phyloP scores from a whole-genome alignment of 2,888 invertebrate genomes.

The Alloplasta piceator region DNA sequence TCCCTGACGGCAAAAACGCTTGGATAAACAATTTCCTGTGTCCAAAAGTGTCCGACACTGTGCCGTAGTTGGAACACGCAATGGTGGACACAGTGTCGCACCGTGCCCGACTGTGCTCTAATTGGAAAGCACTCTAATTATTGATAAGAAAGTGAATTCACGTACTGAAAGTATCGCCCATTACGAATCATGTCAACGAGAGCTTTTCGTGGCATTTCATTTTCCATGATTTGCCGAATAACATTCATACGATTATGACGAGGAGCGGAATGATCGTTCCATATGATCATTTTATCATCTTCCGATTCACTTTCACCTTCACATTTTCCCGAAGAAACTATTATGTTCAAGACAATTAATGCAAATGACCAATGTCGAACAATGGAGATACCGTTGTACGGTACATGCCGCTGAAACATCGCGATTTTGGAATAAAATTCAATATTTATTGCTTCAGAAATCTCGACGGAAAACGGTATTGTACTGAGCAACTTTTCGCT shows the following conservation, averaged over 20 bases:
- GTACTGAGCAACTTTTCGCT: constrained; percentile 35
- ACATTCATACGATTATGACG: constrained; percentile 54
- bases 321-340: background rate
- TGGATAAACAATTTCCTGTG: no score
- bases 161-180: constrained; percentile 79
- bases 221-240: constrained; percentile 47
- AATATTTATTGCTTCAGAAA: constrained; percentile 30
- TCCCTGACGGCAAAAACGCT: no score
- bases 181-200: constrained; percentile 72
- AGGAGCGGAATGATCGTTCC: background rate
- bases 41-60: no score
- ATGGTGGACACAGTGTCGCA: no score
- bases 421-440: background rate
- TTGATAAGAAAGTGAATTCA: constrained; percentile 22
- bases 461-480: background rate
- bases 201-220: constrained; percentile 70
- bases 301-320: background rate
- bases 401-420: background rate
- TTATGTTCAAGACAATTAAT: constrained; percentile 35
- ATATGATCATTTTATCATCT: background rate
- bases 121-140: no score
- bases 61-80: no score
- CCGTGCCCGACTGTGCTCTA: no score
- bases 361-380: constrained; percentile 18
- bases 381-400: background rate